phyloP scores from a whole-genome alignment of 2,113 vertebrate species.

The Notarius lentiginosus region DNA sequence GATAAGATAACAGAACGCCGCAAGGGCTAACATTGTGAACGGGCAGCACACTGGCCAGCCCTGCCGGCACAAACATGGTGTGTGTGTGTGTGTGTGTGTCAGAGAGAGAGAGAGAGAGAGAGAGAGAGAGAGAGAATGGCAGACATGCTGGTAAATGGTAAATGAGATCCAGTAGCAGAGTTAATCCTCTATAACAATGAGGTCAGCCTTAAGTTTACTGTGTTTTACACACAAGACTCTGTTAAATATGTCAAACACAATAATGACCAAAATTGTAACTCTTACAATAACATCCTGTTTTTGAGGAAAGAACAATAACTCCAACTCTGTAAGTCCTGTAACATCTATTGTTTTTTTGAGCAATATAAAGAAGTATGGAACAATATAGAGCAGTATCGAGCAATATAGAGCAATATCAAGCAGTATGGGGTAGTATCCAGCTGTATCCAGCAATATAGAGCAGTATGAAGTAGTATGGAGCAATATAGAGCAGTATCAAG shows the following conservation, averaged over 20 bases:
- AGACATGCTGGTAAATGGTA: constrained; percentile 31
- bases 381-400: background rate
- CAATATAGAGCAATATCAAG: background rate
- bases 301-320: background rate
- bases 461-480: rapidly evolving
- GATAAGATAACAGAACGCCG: constrained; percentile 64
- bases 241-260: background rate
- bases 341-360: background rate
- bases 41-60: constrained; percentile 47
- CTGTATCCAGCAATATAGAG: background rate
- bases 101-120: constrained; percentile 24
- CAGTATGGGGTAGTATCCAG: background rate
- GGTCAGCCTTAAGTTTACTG: background rate
- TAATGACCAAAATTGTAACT: background rate
- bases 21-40: constrained; percentile 58
- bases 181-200: constrained; percentile 7
- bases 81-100: constrained; percentile 15
- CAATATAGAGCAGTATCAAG: background rate
- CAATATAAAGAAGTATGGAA: background rate
- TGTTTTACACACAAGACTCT: background rate
- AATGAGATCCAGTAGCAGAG: constrained; percentile 22
- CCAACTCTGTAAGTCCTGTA: background rate
- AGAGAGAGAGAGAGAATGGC: constrained; percentile 54
- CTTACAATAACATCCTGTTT: background rate
- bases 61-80: constrained; percentile 42